These are phyloP conservation scores for Pseudomyrmex gracilis DNA, from an alignment of 1,140 invertebrate genomes.

Conservation along the genomic window DNA sequence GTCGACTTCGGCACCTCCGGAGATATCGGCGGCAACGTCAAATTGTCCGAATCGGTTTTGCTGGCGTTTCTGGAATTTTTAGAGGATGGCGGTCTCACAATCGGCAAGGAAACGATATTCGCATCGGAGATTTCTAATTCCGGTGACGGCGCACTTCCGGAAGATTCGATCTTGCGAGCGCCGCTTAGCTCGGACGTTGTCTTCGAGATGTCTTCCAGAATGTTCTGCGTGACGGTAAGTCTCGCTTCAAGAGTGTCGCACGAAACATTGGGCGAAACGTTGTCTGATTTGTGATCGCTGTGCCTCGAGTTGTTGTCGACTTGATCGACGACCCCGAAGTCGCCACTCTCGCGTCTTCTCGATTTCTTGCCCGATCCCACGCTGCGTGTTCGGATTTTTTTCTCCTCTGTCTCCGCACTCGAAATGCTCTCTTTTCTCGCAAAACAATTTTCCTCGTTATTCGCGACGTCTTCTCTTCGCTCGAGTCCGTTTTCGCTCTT, in stretches of 20 bases:
- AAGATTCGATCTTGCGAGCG: slow-evolving; percentile 48
- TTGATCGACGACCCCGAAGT: neutral
- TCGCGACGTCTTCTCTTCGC: neutral
- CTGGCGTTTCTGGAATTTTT: slow-evolving; percentile 63
- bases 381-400: slow-evolving; percentile 8
- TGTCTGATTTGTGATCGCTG: slow-evolving; percentile 1
- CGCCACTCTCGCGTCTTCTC: slow-evolving; percentile 21
- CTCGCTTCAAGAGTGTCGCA: slow-evolving; percentile 70
- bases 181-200: slow-evolving; percentile 47
- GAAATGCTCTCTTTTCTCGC: neutral
- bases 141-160: slow-evolving; percentile 7
- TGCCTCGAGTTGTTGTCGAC: slow-evolving; percentile 7
- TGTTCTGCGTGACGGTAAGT: slow-evolving; percentile 76
- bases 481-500: neutral
- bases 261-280: neutral
- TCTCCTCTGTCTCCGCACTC: neutral
- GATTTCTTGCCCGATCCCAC: slow-evolving; percentile 10
- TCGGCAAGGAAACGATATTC: slow-evolving; percentile 75
- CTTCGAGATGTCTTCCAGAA: slow-evolving; percentile 75
- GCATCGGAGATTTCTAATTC: slow-evolving; percentile 35
- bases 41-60: slow-evolving; percentile 61
- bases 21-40: slow-evolving; percentile 80
- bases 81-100: slow-evolving; percentile 72
- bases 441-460: neutral
- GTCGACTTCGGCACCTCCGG: slow-evolving; percentile 74